These are phyloP conservation scores for Scotopteryx bipunctaria DNA, from an alignment of 2,888 invertebrate species.

Conservation along the genomic window DNA sequence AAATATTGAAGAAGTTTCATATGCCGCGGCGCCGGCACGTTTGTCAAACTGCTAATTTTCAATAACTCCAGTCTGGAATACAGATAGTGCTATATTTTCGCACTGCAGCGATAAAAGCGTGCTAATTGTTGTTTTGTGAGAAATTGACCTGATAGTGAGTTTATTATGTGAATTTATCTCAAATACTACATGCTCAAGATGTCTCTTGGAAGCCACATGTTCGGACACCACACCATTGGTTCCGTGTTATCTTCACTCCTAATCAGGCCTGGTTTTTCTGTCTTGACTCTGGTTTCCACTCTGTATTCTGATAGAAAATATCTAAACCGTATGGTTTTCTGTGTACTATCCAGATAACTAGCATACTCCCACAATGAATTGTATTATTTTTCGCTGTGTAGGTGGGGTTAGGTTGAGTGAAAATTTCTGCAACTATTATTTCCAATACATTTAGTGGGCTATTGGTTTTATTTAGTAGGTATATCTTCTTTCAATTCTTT, in stretches of 20 bases:
- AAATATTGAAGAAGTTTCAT: constrained; percentile 62
- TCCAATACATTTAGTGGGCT: neutral
- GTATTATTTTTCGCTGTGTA: constrained; percentile 52
- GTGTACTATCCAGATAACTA: constrained; percentile 36
- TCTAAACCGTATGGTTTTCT: constrained; percentile 13
- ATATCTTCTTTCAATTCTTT: constrained; percentile 1
- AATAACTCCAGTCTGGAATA: constrained; percentile 54
- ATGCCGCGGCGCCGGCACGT: constrained; percentile 77
- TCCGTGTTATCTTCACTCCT: constrained; percentile 47
- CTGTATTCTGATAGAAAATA: constrained; percentile 22
- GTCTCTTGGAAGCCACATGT: constrained; percentile 76
- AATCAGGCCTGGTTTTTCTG: constrained; percentile 50
- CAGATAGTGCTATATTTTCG: constrained; percentile 52
- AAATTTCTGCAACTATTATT: constrained; percentile 1
- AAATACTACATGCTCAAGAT: constrained; percentile 67
- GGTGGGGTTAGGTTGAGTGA: constrained; percentile 72
- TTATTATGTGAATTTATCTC: constrained; percentile 51
- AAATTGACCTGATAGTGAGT: constrained; percentile 52
- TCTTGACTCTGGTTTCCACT: constrained; percentile 32
- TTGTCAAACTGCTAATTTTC: constrained; percentile 75
- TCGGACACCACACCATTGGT: constrained; percentile 60
- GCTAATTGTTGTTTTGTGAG: constrained; percentile 49
- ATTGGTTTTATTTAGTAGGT: neutral
- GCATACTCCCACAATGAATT: constrained; percentile 44
- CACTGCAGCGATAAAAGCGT: constrained; percentile 43